These are phyloP conservation scores for Rugalucina vietnamica DNA, from an alignment of 2,888 invertebrate genomes.

Conservation along the genomic window DNA sequence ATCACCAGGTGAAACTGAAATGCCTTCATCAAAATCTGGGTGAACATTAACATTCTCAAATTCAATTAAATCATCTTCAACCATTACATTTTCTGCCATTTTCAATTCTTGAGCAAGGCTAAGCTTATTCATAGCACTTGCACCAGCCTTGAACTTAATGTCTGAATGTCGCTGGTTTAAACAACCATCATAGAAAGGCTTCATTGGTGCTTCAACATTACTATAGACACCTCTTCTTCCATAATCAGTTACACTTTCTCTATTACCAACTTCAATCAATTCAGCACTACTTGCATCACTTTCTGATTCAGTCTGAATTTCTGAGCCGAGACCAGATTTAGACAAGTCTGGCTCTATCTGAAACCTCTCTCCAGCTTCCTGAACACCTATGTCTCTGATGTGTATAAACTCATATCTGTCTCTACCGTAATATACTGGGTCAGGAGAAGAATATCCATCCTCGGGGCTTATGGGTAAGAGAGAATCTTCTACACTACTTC, in stretches of 20 bases:
- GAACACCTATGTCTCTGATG: neutral
- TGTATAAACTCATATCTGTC: no score
- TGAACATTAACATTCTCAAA: slow-evolving; percentile 46
- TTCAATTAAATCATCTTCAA: slow-evolving; percentile 46
- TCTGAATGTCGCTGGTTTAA: no score
- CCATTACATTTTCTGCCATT: neutral
- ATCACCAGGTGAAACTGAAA: neutral
- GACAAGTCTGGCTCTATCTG: neutral
- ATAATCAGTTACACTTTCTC: no score
- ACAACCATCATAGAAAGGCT: no score
- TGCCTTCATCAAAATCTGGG: slow-evolving; percentile 2
- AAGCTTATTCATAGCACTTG: neutral
- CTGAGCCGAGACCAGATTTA: neutral
- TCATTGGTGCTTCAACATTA: no score
- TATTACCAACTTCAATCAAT: no score
- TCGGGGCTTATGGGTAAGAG: neutral
- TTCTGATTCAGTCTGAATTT: neutral
- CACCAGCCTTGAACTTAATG: neutral
- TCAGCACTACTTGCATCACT: neutral
- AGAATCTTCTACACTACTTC: neutral
- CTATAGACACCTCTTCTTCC: no score
- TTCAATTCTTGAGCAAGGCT: neutral
- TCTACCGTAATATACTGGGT: no score
- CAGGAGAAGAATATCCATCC: neutral
- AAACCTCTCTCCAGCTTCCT: neutral